These are phyloP conservation scores for Drosophila acutilabella DNA, from an alignment of 2,888 invertebrate genomes.

Conservation along the genomic window DNA sequence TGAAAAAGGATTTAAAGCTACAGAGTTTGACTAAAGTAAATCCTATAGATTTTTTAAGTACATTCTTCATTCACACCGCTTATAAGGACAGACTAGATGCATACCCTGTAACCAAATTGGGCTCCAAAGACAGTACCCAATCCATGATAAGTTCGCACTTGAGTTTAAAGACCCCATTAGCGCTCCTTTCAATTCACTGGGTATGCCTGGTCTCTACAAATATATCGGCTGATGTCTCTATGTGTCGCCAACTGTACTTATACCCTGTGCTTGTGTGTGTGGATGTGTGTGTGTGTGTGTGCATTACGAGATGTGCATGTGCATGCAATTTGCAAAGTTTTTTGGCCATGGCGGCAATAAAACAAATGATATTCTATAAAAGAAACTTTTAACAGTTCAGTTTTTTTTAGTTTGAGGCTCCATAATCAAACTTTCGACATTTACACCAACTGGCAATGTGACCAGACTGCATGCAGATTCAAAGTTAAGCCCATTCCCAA, in stretches of 20 bases:
- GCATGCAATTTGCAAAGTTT: conserved; percentile 72
- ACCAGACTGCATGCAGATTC: conserved; percentile 14
- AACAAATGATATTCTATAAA: conserved; percentile 74
- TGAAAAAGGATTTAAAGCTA: too few species aligned
- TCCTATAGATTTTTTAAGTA: too few species aligned
- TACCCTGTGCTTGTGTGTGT: not conserved
- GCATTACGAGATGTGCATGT: conserved; percentile 35
- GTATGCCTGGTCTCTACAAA: conserved; percentile 13
- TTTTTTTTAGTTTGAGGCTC: conserved; percentile 48
- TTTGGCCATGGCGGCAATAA: conserved; percentile 66
- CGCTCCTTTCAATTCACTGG: not conserved
- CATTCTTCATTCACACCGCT: not conserved
- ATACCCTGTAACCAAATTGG: not conserved
- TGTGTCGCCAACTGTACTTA: conserved; percentile 13
- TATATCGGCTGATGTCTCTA: conserved; percentile 25
- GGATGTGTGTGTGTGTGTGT: conserved; percentile 9
- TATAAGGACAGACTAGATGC: not conserved
- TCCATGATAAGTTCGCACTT: not conserved
- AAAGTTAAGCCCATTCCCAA: not conserved
- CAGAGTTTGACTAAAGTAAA: too few species aligned
- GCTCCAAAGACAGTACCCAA: not conserved
- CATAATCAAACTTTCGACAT: conserved; percentile 75
- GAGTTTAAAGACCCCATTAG: not conserved
- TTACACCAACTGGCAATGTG: conserved; percentile 65
- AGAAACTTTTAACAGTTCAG: conserved; percentile 67